Evolutionary conservation across 2,888 invertebrate genomes (phyloP), one percentile per base, ranked within the genome.

Genomic region (Bimastos eiseni): DNA sequence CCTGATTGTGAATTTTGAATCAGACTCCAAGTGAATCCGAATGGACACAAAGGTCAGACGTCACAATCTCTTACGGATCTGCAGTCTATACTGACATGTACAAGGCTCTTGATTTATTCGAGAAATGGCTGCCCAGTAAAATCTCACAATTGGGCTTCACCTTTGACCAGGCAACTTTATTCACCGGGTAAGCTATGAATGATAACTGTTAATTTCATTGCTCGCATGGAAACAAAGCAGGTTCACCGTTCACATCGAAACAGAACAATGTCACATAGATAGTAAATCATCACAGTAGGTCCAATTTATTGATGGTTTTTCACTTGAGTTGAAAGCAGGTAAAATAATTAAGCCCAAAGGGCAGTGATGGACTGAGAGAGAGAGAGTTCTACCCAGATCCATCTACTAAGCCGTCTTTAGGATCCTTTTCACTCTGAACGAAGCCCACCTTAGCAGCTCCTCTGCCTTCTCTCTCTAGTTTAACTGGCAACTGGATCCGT

Each of bases 101-200:
- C 91, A 91, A 86, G 38, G 83, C 91, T 33, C 89, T 91, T 11
- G 44, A 91, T 0, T 41, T 37, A 36, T 91, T 91, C 38, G 89
- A 89, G 83, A 36, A 89, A 34, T 91, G 91, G 91, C 41, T 91
- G 30, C 37, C n/a, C 24, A 41, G 30, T 41, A 83, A 89, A 34
- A 24, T 89, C 34, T 30, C n/a, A 1, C 34, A 84, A 36, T 30
- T 84, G 33, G 34, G 34, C 34, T n/a, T 49, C 41, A 38, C 36
- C 11, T 91, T 91, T 41, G 91, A 91, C 90, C 84, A 90, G 41
- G 90, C 70, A 11, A 86, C 88, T n/a, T 84, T 91, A 37, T 90
- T 91, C 83, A 91, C 89, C 34, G 88, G 70, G 90, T 91, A 37
- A 34, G 90, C 70, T 70, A n/a, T 70, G n/a, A 70, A 55, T 0